Evolutionary conservation across 2,797 vertebrate species (phyloP).

Genomic region (Cuculus canorus): DNA sequence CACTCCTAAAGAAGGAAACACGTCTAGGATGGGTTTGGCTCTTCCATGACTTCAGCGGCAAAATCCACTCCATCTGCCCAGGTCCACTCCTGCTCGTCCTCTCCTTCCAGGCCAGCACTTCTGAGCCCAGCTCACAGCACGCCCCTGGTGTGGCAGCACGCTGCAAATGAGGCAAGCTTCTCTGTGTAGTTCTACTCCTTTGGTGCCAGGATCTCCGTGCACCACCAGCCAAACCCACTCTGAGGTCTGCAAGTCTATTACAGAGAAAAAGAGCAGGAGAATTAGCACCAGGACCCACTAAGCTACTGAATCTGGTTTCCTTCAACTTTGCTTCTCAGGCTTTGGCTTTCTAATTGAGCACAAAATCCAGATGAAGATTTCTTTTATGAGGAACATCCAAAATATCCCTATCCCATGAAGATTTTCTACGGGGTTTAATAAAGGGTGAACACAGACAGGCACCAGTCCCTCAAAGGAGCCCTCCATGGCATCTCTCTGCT

Average conservation of each 20-base stretch:
- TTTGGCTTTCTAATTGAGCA: rapidly evolving
- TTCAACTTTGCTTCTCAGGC: rapidly evolving
- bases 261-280: not conserved
- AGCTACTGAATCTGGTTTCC: not conserved
- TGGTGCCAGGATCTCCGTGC: rapidly evolving
- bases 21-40: not conserved
- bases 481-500: not conserved
- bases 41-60: not conserved
- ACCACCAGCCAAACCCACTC: rapidly evolving
- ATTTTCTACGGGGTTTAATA: not conserved
- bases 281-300: not conserved
- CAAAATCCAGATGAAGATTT: not conserved
- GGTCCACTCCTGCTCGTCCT: not conserved
- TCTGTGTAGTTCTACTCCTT: not conserved
- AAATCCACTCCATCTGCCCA: not conserved
- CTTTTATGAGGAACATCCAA: not conserved
- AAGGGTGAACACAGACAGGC: not conserved
- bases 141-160: rapidly evolving
- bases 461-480: not conserved
- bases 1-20: not conserved
- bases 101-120: rapidly evolving
- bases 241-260: rapidly evolving
- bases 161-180: not conserved
- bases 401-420: not conserved
- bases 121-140: not conserved